Evolutionary conservation across 1,140 invertebrate genomes (phyloP).

Genomic region (Vollenhovia emeryi): DNA sequence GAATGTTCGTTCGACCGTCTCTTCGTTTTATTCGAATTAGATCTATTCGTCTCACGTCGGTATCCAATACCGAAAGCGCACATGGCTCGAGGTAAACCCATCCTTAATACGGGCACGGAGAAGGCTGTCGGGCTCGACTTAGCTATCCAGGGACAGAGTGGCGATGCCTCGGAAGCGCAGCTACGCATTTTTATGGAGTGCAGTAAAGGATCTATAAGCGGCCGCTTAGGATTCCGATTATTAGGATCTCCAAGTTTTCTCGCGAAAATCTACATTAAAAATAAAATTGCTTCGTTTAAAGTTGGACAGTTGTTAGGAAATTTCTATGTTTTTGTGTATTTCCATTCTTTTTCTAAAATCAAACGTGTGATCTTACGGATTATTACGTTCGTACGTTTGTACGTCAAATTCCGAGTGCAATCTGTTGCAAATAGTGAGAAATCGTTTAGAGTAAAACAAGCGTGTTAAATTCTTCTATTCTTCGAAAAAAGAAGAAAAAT

Average conservation of each 20-base stretch:
- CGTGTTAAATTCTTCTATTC: not conserved
- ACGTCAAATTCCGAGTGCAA: not conserved
- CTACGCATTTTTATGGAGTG: not conserved
- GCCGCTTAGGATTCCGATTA: not conserved
- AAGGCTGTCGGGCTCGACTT: conserved; percentile 16
- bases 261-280: not conserved
- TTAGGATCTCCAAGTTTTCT: not conserved
- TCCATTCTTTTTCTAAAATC: not conserved
- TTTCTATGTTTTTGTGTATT: not conserved
- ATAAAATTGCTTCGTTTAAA: conserved; percentile 5
- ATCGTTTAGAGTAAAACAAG: not conserved
- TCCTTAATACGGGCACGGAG: conserved; percentile 34
- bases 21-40: not conserved
- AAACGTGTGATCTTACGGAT: not conserved
- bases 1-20: not conserved
- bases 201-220: conserved; percentile 3
- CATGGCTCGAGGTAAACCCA: not conserved
- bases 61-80: conserved; percentile 8
- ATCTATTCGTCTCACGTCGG: conserved; percentile 42
- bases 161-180: not conserved
- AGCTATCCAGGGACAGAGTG: conserved; percentile 11
- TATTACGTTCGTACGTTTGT: too few species aligned
- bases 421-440: not conserved
- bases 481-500: not conserved
- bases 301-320: not conserved